phyloP scores from a whole-genome alignment of 2,797 vertebrate species.

The Cirrhinus molitorella region DNA sequence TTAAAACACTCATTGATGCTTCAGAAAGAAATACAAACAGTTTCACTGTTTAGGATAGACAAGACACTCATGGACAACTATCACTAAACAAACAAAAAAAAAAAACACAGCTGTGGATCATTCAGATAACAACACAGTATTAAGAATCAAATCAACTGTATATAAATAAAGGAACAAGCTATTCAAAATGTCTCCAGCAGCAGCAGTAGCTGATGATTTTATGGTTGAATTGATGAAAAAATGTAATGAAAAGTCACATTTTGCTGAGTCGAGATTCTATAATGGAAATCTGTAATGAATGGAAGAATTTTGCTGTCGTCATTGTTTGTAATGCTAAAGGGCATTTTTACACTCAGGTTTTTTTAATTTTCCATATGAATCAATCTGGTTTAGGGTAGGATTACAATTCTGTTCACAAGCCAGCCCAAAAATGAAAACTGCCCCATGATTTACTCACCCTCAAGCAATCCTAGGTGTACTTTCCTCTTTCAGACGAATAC shows the following conservation, averaged over 20 bases:
- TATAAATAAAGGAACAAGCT: neutral
- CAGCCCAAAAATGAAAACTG: too few species aligned
- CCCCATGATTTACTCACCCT: too few species aligned
- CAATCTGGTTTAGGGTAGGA: neutral
- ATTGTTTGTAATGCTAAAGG: neutral
- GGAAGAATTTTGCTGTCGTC: conserved; percentile 3
- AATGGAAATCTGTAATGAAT: conserved; percentile 26
- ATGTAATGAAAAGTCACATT: neutral
- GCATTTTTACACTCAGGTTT: neutral
- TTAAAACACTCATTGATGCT: too few species aligned
- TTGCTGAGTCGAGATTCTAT: conserved; percentile 8
- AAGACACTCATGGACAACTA: too few species aligned
- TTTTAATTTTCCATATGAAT: neutral
- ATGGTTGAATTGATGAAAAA: neutral
- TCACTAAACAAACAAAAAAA: too few species aligned
- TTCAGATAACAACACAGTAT: too few species aligned
- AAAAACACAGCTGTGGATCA: too few species aligned
- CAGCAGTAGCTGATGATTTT: neutral
- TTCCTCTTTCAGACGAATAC: too few species aligned
- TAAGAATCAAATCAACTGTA: too few species aligned
- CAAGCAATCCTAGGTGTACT: too few species aligned
- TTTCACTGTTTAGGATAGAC: too few species aligned
- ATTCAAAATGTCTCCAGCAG: neutral
- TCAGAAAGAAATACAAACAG: too few species aligned
- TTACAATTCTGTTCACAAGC: neutral